Conservation (phyloP, 2,888 invertebrate species). For the Crepidodera aurea region DNA sequence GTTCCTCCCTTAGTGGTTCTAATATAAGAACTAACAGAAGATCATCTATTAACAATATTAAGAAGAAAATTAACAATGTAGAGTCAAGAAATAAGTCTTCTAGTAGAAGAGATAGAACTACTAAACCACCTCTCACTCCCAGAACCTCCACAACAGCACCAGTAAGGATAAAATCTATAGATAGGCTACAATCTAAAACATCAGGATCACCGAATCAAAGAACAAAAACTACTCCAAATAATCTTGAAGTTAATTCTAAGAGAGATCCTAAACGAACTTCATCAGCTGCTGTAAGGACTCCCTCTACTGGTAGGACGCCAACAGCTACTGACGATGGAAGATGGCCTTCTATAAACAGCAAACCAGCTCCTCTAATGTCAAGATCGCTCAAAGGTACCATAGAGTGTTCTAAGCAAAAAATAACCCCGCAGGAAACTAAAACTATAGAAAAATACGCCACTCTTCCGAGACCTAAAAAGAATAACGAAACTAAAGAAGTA, state of each 20-base stretch:
- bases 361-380: constrained; percentile 57
- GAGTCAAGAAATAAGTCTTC: constrained; percentile 56
- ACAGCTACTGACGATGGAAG: constrained; percentile 75
- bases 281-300: constrained; percentile 32
- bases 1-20: constrained; percentile 72
- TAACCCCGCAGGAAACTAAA: constrained; percentile 59
- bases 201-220: constrained; percentile 42
- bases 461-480: constrained; percentile 75
- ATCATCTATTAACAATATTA: constrained; percentile 39
- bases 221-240: constrained; percentile 50
- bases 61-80: constrained; percentile 43
- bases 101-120: constrained; percentile 46
- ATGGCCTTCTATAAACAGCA: constrained; percentile 69
- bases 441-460: constrained; percentile 81
- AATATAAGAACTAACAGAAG: constrained; percentile 59
- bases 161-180: constrained; percentile 63
- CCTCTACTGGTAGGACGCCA: constrained; percentile 59
- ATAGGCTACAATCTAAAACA: constrained; percentile 52
- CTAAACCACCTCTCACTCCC: constrained; percentile 54
- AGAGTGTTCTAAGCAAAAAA: constrained; percentile 52
- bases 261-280: constrained; percentile 39
- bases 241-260: constrained; percentile 44
- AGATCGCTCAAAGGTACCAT: constrained; percentile 40
- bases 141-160: constrained; percentile 46
- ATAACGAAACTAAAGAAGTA: constrained; percentile 50